These are phyloP conservation scores for fruit fly (Drosophila melanogaster) DNA, from an alignment of 1,140 invertebrate genomes.

Conservation along the genomic window Release_6_plus_ISO1_MT NC_004354.4:17496501-17497000, in stretches of 20 bases:
- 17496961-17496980: slow-evolving; percentile 56
- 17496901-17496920: slow-evolving; percentile 24
- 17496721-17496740: slow-evolving; percentile 24
- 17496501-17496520: slow-evolving; percentile 37
- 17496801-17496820: slow-evolving; percentile 3
- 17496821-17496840: slow-evolving; percentile 27
- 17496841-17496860: slow-evolving; percentile 16
- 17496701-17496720: slow-evolving; percentile 27
- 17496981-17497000: slow-evolving; percentile 64
- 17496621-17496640: slow-evolving; percentile 19
- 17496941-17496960: slow-evolving; percentile 53
- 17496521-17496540: slow-evolving; percentile 24
- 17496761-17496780: not conserved
- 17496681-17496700: slow-evolving; percentile 6
- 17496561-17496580: slow-evolving; percentile 29
- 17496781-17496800: not conserved
- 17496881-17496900: slow-evolving; percentile 48
- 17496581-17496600: slow-evolving; percentile 15
- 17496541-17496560: slow-evolving; percentile 40
- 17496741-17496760: slow-evolving; percentile 7
- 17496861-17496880: slow-evolving; percentile 49
- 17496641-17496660: slow-evolving; percentile 23
- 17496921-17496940: slow-evolving; percentile 29
- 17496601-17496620: slow-evolving; percentile 15
- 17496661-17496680: slow-evolving; percentile 18